Evolutionary conservation across 2,797 vertebrate species (phyloP).

Genomic region (Semaprochilodus insignis): DNA sequence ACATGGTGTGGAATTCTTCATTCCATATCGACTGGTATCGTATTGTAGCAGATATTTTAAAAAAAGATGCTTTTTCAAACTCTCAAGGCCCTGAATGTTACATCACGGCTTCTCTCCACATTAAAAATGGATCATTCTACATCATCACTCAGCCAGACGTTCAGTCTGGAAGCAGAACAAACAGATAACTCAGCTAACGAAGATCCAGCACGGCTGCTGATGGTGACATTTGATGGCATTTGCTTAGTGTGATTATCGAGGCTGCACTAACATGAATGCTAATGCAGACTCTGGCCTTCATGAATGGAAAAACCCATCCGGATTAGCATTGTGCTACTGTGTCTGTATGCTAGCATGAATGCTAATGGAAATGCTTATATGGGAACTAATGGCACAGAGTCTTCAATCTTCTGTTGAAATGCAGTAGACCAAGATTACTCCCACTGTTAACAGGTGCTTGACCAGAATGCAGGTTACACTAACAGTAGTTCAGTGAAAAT

Average conservation of each 20-base stretch:
- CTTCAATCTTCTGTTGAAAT: background rate
- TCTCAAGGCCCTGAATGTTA: background rate
- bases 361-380: background rate
- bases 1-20: too few species aligned
- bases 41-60: too few species aligned
- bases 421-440: background rate
- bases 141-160: conserved; percentile 13
- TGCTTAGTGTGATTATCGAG: conserved; percentile 53
- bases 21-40: too few species aligned
- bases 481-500: too few species aligned
- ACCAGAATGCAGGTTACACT: too few species aligned
- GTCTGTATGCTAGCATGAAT: background rate
- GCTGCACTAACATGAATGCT: conserved; percentile 41
- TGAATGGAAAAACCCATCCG: conserved; percentile 22
- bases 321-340: background rate
- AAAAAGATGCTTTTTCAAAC: background rate
- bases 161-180: conserved; percentile 12
- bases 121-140: conserved; percentile 23
- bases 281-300: conserved; percentile 29
- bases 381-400: background rate
- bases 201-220: conserved; percentile 40
- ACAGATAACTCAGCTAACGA: background rate
- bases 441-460: background rate
- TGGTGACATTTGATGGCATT: conserved; percentile 61
- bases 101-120: background rate